Evolutionary conservation across 53 echinoderm and acorn worm genomes (phyloP), one percentile per base, ranked within the genome.

Genomic region (Paelopatides confundens): DNA sequence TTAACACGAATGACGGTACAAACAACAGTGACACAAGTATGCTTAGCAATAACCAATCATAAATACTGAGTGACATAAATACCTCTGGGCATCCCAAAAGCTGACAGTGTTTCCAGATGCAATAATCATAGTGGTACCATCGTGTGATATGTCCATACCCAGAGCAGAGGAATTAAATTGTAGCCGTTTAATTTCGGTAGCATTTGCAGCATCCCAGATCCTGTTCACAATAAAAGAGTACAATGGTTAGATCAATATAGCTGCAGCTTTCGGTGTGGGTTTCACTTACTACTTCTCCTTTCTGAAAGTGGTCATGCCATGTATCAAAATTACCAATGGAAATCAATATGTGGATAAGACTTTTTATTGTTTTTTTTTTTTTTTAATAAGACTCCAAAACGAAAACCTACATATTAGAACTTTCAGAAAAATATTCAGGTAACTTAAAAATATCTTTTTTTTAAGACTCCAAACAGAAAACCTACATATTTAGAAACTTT

Each of bases 1-100:
- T n/a, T n/a, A n/a, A n/a, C n/a, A n/a, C n/a, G n/a, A n/a, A n/a
- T n/a, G n/a, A n/a, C n/a, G n/a, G n/a, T n/a, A n/a, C n/a, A n/a
- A n/a, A n/a, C n/a, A n/a, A n/a, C n/a, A n/a, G n/a, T n/a, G n/a
- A n/a, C n/a, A n/a, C n/a, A n/a, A n/a, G n/a, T n/a, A n/a, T n/a
- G n/a, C n/a, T n/a, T n/a, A n/a, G n/a, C n/a, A n/a, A n/a, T n/a
- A n/a, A n/a, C n/a, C n/a, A n/a, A n/a, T n/a, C n/a, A n/a, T n/a
- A n/a, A n/a, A n/a, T n/a, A n/a, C n/a, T n/a, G n/a, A n/a, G n/a
- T n/a, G n/a, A n/a, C n/a, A n/a, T n/a, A n/a, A n/a, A 71, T 83
- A 95, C 97, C 86, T 95, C 29, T 92, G 92, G 49, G 93, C 88
- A 40, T 91, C 87, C 84, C 92, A 97, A 84, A 97, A 97, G 43